Percentiles rank a stretch among this genome's conserved stretches.
These are phyloP conservation scores for Belonocnema kinseyi DNA, from an alignment of 1,140 invertebrate genomes.

Conservation along the genomic window DNA sequence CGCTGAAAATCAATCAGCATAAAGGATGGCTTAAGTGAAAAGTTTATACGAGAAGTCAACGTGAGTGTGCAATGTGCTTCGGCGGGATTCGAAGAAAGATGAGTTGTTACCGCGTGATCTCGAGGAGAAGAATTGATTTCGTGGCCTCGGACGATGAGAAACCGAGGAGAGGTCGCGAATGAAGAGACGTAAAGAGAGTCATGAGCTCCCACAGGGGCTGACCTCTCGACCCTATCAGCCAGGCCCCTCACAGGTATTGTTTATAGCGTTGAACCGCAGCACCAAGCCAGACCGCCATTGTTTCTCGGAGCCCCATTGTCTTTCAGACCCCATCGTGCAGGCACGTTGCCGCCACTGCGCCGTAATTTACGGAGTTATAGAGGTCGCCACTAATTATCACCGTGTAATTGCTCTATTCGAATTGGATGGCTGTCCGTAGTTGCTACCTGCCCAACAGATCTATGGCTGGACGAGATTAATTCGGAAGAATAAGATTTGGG, in stretches of 20 bases:
- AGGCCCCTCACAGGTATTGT: conserved; percentile 66
- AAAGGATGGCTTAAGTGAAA: not conserved
- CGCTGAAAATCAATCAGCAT: conserved; percentile 17
- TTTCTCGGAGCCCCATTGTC: conserved; percentile 62
- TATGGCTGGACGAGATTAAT: not conserved
- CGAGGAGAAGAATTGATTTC: conserved; percentile 59
- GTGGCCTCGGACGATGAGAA: conserved; percentile 62
- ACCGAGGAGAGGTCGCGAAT: conserved; percentile 43
- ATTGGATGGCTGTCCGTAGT: conserved; percentile 46
- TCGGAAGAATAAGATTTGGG: not conserved
- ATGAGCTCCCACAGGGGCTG: conserved; percentile 72
- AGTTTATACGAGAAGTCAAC: conserved; percentile 36
- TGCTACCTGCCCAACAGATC: conserved; percentile 39
- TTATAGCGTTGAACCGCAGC: conserved; percentile 64
- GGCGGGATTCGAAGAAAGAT: not conserved
- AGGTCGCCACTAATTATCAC: conserved; percentile 63
- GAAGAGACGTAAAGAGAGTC: conserved; percentile 65
- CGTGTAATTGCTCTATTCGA: conserved; percentile 66
- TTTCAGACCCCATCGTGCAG: conserved; percentile 44
- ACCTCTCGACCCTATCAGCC: conserved; percentile 69
- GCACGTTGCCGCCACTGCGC: conserved; percentile 48
- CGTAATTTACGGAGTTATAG: conserved; percentile 62
- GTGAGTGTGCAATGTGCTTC: conserved; percentile 1
- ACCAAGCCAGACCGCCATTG: conserved; percentile 61
- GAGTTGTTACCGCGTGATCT: conserved; percentile 14